A percentile compares a stretch with the other conserved stretches of the same genome.
Evolutionary conservation across 2,113 vertebrate genomes (phyloP).

Genomic region (Rhinichthys klamathensis): DNA sequence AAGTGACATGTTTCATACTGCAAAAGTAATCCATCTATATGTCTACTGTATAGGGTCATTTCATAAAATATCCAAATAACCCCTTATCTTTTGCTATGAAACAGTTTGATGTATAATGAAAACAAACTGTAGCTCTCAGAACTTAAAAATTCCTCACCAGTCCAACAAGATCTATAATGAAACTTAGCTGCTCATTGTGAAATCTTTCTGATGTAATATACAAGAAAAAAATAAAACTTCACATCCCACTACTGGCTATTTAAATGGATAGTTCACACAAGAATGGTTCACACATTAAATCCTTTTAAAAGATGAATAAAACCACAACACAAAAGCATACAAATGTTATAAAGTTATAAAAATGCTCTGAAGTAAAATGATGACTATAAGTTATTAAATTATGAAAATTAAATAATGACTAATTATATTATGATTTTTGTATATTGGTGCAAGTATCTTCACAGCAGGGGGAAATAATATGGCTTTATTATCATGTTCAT

Average conservation of each 20-base stretch:
- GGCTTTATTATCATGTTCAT: too few relatives aligned
- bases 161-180: neutral
- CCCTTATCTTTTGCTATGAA: neutral
- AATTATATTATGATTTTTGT: neutral
- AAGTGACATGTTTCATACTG: neutral
- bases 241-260: neutral
- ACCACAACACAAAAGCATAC: neutral
- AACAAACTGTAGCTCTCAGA: neutral
- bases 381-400: neutral
- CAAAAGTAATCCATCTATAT: neutral
- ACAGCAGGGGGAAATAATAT: too few relatives aligned
- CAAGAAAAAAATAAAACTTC: neutral
- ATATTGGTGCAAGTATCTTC: too few relatives aligned
- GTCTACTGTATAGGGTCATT: neutral
- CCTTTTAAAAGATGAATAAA: too few relatives aligned
- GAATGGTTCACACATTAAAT: too few relatives aligned
- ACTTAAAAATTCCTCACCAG: neutral
- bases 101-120: neutral
- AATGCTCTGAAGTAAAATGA: neutral
- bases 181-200: neutral
- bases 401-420: neutral
- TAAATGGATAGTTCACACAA: neutral
- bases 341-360: neutral
- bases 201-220: neutral
- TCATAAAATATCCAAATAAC: neutral